Evolutionary conservation across 2,888 invertebrate species (phyloP), one percentile per base, ranked within the genome.

Genomic region (Athalia circularis): DNA sequence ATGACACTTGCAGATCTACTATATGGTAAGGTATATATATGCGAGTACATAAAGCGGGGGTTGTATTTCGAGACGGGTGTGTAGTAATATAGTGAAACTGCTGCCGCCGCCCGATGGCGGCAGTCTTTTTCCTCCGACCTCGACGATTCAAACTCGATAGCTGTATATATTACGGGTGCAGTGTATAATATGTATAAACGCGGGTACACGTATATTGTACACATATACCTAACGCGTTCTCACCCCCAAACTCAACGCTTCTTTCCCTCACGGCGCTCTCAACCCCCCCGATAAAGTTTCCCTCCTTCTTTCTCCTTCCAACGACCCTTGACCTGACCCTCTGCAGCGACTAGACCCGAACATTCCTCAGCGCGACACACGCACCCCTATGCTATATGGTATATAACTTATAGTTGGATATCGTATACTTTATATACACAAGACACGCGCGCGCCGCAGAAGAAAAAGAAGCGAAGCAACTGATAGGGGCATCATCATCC

Each of bases 51-150:
- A 29, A 29, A 29, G 29, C 29, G 29, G 52, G 72, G 75, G 62
- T 75, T 75, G 75, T 62, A 75, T 75, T 75, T 75, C 75, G 50
- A 75, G 62, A 75, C 75, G 75, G 75, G 62, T 62, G 75, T 59
- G 72, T 57, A 45, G 72, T 64, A 75, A 75, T 75, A 75, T 62
- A 62, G 50, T 43, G 75, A 75, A 64, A 75, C 75, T 75, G 75
- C 75, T 52, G 29, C 29, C 29, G 29, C 29, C 29, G 29, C 29
- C 29, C 29, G 29, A 8, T 43, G 68, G 9, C 43, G 43, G 29
- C 43, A 68, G 54, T 52, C 47, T 54, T 11, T 65, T 61, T 50
- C 47, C 59, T 72, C 57, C 57, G 47, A 59, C 72, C 57, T 72
- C 57, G 8, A 8, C 50, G 15, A 11, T 15, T 13, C 52, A 9